A percentile compares a stretch with the other conserved stretches of the same genome.
phyloP scores from a whole-genome alignment of 1,140 invertebrate genomes.

The Leptinotarsa lineolata region DNA sequence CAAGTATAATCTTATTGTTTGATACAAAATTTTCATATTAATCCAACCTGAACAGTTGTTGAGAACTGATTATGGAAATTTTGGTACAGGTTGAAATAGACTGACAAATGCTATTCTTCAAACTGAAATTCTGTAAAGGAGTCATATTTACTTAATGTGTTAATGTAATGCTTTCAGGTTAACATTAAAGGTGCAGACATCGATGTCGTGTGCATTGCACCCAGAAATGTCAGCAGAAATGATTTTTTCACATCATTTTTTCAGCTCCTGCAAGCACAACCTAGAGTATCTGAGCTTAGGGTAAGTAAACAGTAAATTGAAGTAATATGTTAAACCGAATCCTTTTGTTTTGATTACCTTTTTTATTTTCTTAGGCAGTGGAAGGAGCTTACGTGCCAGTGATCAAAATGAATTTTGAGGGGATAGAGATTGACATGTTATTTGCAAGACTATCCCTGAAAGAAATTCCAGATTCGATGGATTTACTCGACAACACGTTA shows the following conservation, averaged over 20 bases:
- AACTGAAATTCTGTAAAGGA: too few species aligned
- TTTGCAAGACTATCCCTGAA: slow-evolving; percentile 93
- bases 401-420: slow-evolving; percentile 99
- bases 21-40: too few species aligned
- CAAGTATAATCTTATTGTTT: too few species aligned
- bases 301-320: slow-evolving; percentile 59
- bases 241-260: slow-evolving; percentile 97
- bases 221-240: slow-evolving; percentile 87
- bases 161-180: slow-evolving; percentile 67
- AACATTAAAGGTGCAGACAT: slow-evolving; percentile 98
- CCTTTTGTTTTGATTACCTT: slow-evolving; percentile 2
- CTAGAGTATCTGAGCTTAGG: slow-evolving; percentile 83
- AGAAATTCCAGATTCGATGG: slow-evolving; percentile 82
- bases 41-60: too few species aligned
- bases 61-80: too few species aligned
- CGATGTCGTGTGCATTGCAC: slow-evolving; percentile 96
- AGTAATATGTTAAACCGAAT: background rate
- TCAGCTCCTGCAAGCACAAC: slow-evolving; percentile 84
- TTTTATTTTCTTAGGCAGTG: slow-evolving; percentile 68
- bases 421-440: slow-evolving; percentile 97
- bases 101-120: too few species aligned
- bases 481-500: slow-evolving; percentile 88
- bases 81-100: too few species aligned
- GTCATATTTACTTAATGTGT: background rate
- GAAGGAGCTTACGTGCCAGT: slow-evolving; percentile 99